Evolutionary conservation across 2,888 invertebrate species (phyloP).

Genomic region (Rhopalosiphum nymphaeae): DNA sequence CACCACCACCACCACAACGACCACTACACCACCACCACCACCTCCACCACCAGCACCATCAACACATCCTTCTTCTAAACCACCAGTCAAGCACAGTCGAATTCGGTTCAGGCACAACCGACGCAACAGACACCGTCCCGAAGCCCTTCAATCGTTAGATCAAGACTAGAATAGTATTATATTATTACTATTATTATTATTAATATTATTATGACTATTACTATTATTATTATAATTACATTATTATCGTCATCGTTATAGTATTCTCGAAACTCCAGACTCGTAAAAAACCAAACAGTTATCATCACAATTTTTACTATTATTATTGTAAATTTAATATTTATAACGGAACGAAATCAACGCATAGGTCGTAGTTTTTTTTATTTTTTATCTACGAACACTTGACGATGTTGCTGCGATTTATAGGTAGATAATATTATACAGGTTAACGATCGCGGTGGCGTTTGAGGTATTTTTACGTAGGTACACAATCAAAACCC

Average conservation of each 20-base stretch:
- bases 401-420: not conserved
- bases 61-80: constrained; percentile 20
- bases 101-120: constrained; percentile 58
- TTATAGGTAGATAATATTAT: not conserved
- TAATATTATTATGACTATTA: constrained; percentile 27
- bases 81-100: constrained; percentile 43
- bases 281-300: not conserved
- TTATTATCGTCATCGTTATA: not conserved
- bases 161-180: constrained; percentile 46
- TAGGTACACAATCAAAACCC: not conserved
- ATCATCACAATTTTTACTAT: not conserved
- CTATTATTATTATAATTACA: not conserved
- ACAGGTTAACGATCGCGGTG: not conserved
- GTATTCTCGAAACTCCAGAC: not conserved
- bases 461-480: not conserved
- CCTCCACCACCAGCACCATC: constrained; percentile 27
- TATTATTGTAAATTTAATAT: not conserved
- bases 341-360: not conserved
- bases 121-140: constrained; percentile 40
- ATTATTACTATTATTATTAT: constrained; percentile 14
- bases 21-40: constrained; percentile 30
- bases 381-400: not conserved
- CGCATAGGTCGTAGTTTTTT: not conserved
- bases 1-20: constrained; percentile 29
- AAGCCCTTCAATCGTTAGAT: constrained; percentile 39